A percentile compares a stretch with the other conserved stretches of the same genome.
These are phyloP conservation scores for Acropora tenuis DNA, from an alignment of 64 coral and sea anemone genomes.

Conservation along the genomic window DNA sequence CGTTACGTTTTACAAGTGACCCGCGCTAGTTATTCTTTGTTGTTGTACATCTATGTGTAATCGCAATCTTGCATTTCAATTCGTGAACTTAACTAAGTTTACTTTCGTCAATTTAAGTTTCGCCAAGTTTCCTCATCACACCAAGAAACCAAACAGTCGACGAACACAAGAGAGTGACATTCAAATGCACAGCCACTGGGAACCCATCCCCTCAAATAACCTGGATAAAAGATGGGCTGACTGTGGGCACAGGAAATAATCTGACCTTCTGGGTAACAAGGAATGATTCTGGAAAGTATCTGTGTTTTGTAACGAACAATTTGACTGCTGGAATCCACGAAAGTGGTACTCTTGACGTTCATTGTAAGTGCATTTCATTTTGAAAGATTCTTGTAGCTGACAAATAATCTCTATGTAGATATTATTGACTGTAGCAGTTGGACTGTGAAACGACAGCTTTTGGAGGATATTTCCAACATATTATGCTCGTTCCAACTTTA, in stretches of 20 bases:
- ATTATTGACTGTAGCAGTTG: too few species aligned
- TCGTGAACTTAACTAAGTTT: neutral
- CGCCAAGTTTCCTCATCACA: neutral
- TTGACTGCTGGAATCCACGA: neutral
- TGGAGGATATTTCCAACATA: neutral
- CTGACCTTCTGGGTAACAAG: neutral
- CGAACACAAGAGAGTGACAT: neutral
- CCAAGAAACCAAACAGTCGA: neutral
- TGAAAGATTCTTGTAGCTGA: too few species aligned
- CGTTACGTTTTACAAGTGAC: too few species aligned
- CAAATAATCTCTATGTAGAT: too few species aligned
- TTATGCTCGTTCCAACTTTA: neutral
- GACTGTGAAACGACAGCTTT: too few species aligned
- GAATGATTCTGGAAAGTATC: constrained; percentile 12
- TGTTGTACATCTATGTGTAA: too few species aligned
- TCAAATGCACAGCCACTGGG: constrained; percentile 10
- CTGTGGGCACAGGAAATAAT: neutral
- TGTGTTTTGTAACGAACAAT: neutral
- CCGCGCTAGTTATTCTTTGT: too few species aligned
- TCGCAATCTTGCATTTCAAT: too few species aligned
- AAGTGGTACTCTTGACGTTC: constrained; percentile 8
- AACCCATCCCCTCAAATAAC: constrained; percentile 22
- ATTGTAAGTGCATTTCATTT: constrained; percentile 1
- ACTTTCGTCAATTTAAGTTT: neutral
- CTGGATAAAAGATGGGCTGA: constrained; percentile 13